Evolutionary conservation across 1,140 invertebrate genomes (phyloP), one percentile per base, ranked within the genome.

Genomic region (Mactra quadrangularis): DNA sequence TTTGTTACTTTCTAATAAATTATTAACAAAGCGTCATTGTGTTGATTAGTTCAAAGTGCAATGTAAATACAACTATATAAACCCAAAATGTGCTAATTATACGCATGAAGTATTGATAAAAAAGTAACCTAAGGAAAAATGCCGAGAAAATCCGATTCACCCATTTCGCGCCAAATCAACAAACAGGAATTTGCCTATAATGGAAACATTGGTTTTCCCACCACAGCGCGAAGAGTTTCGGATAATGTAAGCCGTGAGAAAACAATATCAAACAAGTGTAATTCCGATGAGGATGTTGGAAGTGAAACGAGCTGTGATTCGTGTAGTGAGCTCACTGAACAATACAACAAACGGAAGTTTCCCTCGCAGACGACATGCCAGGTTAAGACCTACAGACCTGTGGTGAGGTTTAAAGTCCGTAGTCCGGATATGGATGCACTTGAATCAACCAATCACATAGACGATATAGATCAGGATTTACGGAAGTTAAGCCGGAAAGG

Each of bases 401-500:
- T 29, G 45, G 77, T 81, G 22, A 38, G 64, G 27, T 71, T 90
- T 25, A 82, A 83, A 45, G 88, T 91, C 25, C 88, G 86, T 66
- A 88, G 88, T 66, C 78, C 85, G 38, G 82, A 86, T 29, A 88
- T 90, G 86, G 90, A 90, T 47, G 84, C 74, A 15, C 83, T 82
- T 22, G 76, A 74, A 41, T 78, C 79, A 68, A 57, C 55, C 15
- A 55, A 74, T 31, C 85, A 35, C 17, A 85, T 82, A 72, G 84
- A 72, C 13, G 88, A 87, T 71, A 82, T 85, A 17, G 84, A 87
- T 33, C 68, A 66, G 29, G 87, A 88, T 85, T 68, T 86, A 57
- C 75, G 82, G 25, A 85, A 83, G 47, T 77, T 90, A n/a, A 78
- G 85, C 3, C 79, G 87, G 78, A 82, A 87, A 29, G 87, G 86